phyloP scores from a whole-genome alignment of 2,797 vertebrate species.

The Mycteria americana region DNA sequence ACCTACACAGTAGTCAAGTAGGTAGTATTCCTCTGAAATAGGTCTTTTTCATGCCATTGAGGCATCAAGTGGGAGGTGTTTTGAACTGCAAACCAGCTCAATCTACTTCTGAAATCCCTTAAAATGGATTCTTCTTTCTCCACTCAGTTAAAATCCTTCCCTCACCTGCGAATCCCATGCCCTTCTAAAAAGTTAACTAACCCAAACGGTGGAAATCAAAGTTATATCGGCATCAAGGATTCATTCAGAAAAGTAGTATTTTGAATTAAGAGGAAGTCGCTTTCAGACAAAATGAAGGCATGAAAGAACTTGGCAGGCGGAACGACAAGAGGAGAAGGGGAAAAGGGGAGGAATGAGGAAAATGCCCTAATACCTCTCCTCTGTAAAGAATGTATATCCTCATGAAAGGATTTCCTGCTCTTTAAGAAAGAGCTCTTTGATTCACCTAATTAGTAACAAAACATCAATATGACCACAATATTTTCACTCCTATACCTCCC shows the following conservation, averaged over 20 bases:
- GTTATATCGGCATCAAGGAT: background rate
- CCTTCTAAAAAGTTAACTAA: background rate
- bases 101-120: background rate
- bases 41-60: background rate
- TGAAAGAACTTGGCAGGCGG: background rate
- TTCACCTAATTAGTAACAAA: background rate
- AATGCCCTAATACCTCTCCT: background rate
- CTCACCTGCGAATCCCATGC: background rate
- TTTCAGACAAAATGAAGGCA: background rate
- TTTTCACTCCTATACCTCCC: background rate
- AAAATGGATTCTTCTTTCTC: background rate
- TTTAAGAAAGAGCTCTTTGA: background rate
- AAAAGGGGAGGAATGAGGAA: background rate
- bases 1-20: background rate
- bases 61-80: background rate
- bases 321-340: background rate
- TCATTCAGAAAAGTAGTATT: background rate
- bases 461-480: background rate
- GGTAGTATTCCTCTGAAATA: background rate
- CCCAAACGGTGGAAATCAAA: background rate
- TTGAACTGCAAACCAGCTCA: background rate
- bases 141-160: background rate
- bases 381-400: background rate
- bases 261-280: background rate
- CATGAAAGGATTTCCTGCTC: background rate